Evolutionary conservation across 2,888 invertebrate species (phyloP), one percentile per base, ranked within the genome.

Genomic region (Schrankia costaestrigalis): DNA sequence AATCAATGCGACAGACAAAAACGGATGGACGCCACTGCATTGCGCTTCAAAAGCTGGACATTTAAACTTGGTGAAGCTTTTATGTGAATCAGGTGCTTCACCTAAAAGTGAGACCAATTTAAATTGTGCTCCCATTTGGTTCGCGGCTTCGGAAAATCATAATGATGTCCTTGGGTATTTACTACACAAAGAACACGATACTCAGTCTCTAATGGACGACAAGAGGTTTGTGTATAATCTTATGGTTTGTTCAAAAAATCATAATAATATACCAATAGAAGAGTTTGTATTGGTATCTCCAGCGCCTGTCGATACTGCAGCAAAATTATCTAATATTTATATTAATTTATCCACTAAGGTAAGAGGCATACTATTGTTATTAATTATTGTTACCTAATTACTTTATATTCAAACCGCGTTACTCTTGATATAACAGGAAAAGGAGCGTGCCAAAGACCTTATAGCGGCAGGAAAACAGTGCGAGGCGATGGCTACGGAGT

Each of bases 251-350:
- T 97, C 97, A 12, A 98, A 98, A 78, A 96, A 95, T 83, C 92
- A 97, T 84, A 95, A 97, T 69, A 98, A 99, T 78, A 94, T 95
- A 64, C 98, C 99, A 0, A 96, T 99, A 46, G 96, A 98, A 73
- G 99, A 99, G 76, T 99, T 99, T 77, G 95, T 99, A 13, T 89
- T 99, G 39, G 96, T 98, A n/a, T 98, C 98, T 0, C 97, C 98
- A n/a, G 99, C 99, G 2, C 99, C 99, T 0, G 98, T 99, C 14
- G 99, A 99, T 74, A 97, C 98, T 8, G 99, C 99, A 11, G 98
- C 98, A 36, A 99, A 99, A 84, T 88, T 99, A 50, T 98, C 98
- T 0, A 96, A 96, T 70, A 96, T 97, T 61, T 93, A 96, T 63
- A 93, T 96, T 41, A 92, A 90, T 49, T 89, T 98, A 51, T 97